These are phyloP conservation scores for Tympanoctomys barrerae DNA, from an alignment of 2,797 vertebrate genomes.

Conservation along the genomic window DNA sequence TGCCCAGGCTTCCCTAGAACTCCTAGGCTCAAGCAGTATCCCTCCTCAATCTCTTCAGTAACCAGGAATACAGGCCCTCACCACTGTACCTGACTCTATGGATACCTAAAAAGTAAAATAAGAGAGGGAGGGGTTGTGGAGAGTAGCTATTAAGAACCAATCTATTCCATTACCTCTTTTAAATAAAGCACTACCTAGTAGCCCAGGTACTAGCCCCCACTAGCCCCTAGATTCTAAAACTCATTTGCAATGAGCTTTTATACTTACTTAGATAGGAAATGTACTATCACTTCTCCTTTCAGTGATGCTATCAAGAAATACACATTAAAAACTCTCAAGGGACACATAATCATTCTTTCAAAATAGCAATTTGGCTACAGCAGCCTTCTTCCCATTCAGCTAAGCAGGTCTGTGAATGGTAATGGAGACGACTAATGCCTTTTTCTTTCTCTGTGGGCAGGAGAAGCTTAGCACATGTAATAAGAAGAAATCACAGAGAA, in stretches of 20 bases:
- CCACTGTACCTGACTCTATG: neutral
- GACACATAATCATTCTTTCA: slow-evolving; percentile 76
- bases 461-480: slow-evolving; percentile 60
- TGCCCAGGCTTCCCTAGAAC: neutral
- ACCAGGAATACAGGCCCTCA: neutral
- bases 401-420: slow-evolving; percentile 67
- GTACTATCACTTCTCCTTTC: slow-evolving; percentile 60
- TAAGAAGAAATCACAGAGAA: slow-evolving; percentile 61
- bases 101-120: slow-evolving; percentile 40
- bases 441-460: slow-evolving; percentile 36
- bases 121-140: neutral
- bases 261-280: slow-evolving; percentile 72
- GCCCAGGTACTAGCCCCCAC: slow-evolving; percentile 5
- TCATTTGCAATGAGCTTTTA: slow-evolving; percentile 62
- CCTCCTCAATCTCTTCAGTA: neutral
- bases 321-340: slow-evolving; percentile 72
- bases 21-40: neutral
- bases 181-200: slow-evolving; percentile 39
- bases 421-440: slow-evolving; percentile 73
- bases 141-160: neutral
- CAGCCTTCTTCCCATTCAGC: slow-evolving; percentile 54
- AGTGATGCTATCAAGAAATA: slow-evolving; percentile 72
- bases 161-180: slow-evolving; percentile 10
- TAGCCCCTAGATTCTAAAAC: slow-evolving; percentile 52
- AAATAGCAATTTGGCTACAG: slow-evolving; percentile 72